phyloP scores from a whole-genome alignment of 2,888 invertebrate species.

The Agrochola lota region DNA sequence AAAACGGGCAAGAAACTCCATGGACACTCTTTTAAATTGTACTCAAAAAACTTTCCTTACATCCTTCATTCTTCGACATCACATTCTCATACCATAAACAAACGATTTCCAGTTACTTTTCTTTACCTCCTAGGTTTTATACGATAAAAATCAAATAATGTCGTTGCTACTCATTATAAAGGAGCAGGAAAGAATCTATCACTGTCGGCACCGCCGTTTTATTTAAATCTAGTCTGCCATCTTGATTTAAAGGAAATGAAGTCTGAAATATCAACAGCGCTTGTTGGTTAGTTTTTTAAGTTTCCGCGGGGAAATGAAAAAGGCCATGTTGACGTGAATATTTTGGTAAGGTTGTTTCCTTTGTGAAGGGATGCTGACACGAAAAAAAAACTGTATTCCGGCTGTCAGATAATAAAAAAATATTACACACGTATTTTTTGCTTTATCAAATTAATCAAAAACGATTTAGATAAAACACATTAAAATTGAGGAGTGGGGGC shows the following conservation, averaged over 20 bases:
- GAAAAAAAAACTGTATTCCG: too few species aligned
- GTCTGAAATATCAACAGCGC: constrained; percentile 20
- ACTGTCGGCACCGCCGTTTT: constrained; percentile 14
- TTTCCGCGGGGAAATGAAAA: constrained; percentile 46
- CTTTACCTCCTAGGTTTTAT: not conserved
- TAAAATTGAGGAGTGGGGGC: too few species aligned
- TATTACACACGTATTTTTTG: too few species aligned
- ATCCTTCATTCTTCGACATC: not conserved
- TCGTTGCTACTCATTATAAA: not conserved
- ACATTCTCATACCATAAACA: not conserved
- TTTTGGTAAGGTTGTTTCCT: not conserved
- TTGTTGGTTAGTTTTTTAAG: constrained; percentile 15
- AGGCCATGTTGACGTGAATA: not conserved
- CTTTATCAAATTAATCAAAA: too few species aligned
- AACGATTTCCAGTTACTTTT: not conserved
- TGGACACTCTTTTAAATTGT: too few species aligned
- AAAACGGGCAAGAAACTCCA: too few species aligned
- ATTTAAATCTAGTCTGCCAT: constrained; percentile 16
- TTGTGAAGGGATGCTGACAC: not conserved
- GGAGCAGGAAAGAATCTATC: constrained; percentile 34
- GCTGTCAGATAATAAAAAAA: too few species aligned
- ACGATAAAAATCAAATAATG: not conserved
- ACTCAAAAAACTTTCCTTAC: not conserved
- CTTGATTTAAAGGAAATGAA: constrained; percentile 40
- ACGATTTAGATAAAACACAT: too few species aligned